phyloP scores from a whole-genome alignment of 1,140 invertebrate genomes.

The Oncopeltus fasciatus region DNA sequence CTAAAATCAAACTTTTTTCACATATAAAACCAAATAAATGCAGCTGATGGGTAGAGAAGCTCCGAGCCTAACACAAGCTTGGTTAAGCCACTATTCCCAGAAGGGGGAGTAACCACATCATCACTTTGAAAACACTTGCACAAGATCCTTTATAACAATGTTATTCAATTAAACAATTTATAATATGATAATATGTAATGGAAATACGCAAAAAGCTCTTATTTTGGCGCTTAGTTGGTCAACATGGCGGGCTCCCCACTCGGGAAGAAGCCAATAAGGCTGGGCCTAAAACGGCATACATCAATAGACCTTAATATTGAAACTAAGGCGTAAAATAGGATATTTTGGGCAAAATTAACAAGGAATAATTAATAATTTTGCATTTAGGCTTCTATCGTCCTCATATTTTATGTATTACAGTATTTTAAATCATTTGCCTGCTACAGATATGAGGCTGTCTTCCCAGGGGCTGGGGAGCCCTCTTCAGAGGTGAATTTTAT shows the following conservation, averaged over 20 bases:
- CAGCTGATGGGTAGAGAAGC: conserved; percentile 7
- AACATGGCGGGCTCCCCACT: conserved; percentile 36
- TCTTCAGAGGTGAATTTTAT: conserved; percentile 23
- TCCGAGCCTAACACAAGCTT: conserved; percentile 19
- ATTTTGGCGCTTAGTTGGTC: conserved; percentile 26
- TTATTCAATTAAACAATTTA: not conserved
- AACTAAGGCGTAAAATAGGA: not conserved
- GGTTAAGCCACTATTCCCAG: conserved; percentile 7
- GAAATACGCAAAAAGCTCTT: conserved; percentile 11
- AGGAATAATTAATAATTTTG: not conserved
- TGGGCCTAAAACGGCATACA: conserved; percentile 22
- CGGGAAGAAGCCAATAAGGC: conserved; percentile 34
- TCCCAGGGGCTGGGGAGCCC: conserved; percentile 25
- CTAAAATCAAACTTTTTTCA: not conserved
- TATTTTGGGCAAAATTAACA: not conserved
- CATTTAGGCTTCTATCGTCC: not conserved
- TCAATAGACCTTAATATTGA: not conserved
- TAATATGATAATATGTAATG: not conserved
- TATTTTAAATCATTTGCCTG: conserved; percentile 23
- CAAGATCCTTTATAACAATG: not conserved
- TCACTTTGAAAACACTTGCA: not conserved
- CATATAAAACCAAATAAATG: not conserved
- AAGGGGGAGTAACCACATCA: conserved; percentile 17
- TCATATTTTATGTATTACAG: not conserved
- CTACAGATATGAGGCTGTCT: conserved; percentile 33